Evolutionary conservation across 2,113 vertebrate species (phyloP).

Genomic region (Eurystomus gularis): DNA sequence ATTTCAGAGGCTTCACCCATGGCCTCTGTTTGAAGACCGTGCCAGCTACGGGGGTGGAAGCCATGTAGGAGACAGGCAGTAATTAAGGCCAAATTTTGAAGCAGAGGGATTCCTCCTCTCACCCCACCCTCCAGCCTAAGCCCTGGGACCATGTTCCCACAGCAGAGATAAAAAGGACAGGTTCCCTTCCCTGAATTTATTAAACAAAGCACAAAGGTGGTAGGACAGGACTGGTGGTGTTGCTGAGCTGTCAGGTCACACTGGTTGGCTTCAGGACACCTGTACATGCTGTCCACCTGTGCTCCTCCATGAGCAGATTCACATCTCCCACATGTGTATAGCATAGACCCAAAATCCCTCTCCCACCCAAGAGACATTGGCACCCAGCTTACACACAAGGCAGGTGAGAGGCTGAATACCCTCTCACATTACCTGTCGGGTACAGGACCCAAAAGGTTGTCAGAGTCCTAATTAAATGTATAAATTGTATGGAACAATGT

Average conservation of each 20-base stretch:
- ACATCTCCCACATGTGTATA: accelerated
- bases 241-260: not conserved
- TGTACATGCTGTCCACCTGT: accelerated
- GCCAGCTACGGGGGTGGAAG: not conserved
- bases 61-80: not conserved
- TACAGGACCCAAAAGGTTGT: accelerated
- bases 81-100: not conserved
- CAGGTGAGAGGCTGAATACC: not conserved
- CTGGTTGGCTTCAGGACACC: not conserved
- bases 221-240: not conserved
- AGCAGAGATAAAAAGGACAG: not conserved
- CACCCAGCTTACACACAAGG: not conserved
- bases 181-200: not conserved
- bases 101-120: not conserved
- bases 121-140: not conserved
- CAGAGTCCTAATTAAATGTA: not conserved
- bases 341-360: not conserved
- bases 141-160: not conserved
- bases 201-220: not conserved
- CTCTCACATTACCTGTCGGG: not conserved
- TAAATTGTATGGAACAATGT: not conserved
- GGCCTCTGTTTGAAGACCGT: not conserved
- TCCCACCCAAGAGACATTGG: not conserved
- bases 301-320: not conserved
- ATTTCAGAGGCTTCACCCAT: not conserved